Base-by-base conservation (phyloP, 2,797 vertebrate species). In the Xyrichtys novacula region DNA sequence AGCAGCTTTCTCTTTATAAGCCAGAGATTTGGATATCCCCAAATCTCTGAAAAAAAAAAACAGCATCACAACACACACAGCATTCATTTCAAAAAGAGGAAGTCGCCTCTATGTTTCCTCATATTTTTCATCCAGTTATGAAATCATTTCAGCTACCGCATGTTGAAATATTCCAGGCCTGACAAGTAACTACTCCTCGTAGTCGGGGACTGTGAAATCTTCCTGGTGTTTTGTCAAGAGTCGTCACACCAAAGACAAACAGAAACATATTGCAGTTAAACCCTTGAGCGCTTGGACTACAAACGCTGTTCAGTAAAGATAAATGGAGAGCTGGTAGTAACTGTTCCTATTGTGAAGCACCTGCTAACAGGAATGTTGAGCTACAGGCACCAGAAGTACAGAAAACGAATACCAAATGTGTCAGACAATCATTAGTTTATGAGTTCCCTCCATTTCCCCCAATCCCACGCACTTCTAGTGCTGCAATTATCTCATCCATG, bases 41-140 rank as follows among this genome's bases (percentile, higher is more conserved):
- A 38, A 49, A 60, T 31, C 15, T 19, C n/a, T n/a, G n/a, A n/a
- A n/a, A n/a, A n/a, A n/a, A 48, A 31, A 52, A 54, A 22, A 12
- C 43, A 15, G 16, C 22, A 43, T 23, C 25, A 25, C 4, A 1
- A 34, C 54, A 25, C 36, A 23, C 20, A 22, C 12, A 3, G 6
- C 40, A 46, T 38, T 16, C 16, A 28, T 74, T 44, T 29, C 10
- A 39, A 14, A 50, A 67, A 44, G 50, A 81, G 86, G 83, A 89
- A 89, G 74, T 81, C 25, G 25, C 44, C 32, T 42, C 28, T 48
- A 25, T 40, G 42, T 70, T 88, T 89, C 76, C 78, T 67, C 65
- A 32, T 57, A 48, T 56, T 17, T 65, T 25, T 32, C 15, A 76
- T 54, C 16, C 65, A 73, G 75, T 85, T 75, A 65, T 67, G 48